phyloP scores from a whole-genome alignment of 2,888 invertebrate genomes.

The Melolontha melolontha region DNA sequence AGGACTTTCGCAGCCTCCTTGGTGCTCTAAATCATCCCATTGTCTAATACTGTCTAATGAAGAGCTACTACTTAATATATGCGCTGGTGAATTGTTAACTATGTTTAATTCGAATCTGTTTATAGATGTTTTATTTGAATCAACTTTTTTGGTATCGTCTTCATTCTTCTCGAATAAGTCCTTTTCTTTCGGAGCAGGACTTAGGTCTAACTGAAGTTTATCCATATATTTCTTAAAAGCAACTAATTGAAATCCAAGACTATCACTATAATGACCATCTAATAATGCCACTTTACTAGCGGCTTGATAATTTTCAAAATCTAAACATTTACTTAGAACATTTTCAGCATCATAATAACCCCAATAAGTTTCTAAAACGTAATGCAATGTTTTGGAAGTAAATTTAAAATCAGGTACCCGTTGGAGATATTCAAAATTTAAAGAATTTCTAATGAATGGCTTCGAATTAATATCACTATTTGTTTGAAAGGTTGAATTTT shows the following conservation, averaged over 20 bases:
- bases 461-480: conserved; percentile 42
- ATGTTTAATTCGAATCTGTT: conserved; percentile 50
- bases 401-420: conserved; percentile 52
- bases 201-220: conserved; percentile 54
- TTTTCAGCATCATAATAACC: conserved; percentile 64
- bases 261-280: conserved; percentile 63
- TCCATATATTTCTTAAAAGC: conserved; percentile 62
- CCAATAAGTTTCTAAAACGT: conserved; percentile 60
- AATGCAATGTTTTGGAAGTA: conserved; percentile 63
- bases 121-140: conserved; percentile 45
- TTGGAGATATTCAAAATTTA: conserved; percentile 51
- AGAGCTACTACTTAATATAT: conserved; percentile 61
- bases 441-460: conserved; percentile 42
- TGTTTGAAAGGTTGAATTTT: conserved; percentile 47
- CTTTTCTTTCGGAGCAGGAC: conserved; percentile 53
- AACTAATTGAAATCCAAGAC: conserved; percentile 62
- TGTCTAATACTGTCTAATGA: conserved; percentile 64
- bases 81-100: conserved; percentile 57
- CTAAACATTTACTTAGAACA: conserved; percentile 60
- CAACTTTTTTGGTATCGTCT: conserved; percentile 43
- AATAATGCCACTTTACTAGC: conserved; percentile 63
- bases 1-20: conserved; percentile 64
- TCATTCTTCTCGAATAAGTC: conserved; percentile 43
- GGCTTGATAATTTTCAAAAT: conserved; percentile 62
- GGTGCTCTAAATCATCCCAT: conserved; percentile 64